These are phyloP conservation scores for Chrysolina americana DNA, from an alignment of 2,888 invertebrate genomes.

Conservation along the genomic window DNA sequence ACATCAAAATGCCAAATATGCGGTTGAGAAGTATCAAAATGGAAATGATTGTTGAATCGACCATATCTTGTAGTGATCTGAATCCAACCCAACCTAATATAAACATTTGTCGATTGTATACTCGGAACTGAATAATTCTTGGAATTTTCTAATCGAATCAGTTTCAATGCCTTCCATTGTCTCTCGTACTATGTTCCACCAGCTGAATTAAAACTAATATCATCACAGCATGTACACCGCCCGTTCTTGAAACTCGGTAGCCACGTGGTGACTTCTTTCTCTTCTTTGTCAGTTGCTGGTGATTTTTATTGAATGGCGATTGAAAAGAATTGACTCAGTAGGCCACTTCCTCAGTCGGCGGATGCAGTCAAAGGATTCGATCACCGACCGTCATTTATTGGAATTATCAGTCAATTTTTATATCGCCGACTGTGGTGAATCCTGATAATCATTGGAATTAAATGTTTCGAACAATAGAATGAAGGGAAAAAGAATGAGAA, in stretches of 20 bases:
- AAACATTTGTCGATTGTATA: neutral
- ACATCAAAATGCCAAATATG: too few species aligned
- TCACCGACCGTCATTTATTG: conserved; percentile 49
- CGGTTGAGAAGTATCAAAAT: too few species aligned
- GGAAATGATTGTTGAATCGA: too few species aligned
- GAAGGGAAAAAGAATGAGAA: neutral
- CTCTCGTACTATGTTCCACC: conserved; percentile 16
- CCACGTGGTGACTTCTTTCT: conserved; percentile 42
- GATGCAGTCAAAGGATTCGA: conserved; percentile 53
- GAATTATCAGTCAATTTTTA: conserved; percentile 55
- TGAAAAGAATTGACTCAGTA: conserved; percentile 53
- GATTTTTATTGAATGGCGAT: conserved; percentile 53
- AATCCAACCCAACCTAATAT: neutral
- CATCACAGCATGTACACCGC: conserved; percentile 47
- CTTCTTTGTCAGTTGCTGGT: conserved; percentile 34
- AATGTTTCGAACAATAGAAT: conserved; percentile 37
- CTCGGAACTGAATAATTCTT: neutral
- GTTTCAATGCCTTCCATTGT: neutral
- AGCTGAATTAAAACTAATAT: conserved; percentile 45
- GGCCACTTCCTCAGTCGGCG: conserved; percentile 53
- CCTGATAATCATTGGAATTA: conserved; percentile 48
- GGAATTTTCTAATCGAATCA: neutral
- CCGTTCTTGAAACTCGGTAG: conserved; percentile 45
- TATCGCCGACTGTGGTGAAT: conserved; percentile 47
- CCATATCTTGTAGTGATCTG: too few species aligned